Evolutionary conservation across 2,113 vertebrate genomes (phyloP).

Genomic region (Chunga burmeisteri): DNA sequence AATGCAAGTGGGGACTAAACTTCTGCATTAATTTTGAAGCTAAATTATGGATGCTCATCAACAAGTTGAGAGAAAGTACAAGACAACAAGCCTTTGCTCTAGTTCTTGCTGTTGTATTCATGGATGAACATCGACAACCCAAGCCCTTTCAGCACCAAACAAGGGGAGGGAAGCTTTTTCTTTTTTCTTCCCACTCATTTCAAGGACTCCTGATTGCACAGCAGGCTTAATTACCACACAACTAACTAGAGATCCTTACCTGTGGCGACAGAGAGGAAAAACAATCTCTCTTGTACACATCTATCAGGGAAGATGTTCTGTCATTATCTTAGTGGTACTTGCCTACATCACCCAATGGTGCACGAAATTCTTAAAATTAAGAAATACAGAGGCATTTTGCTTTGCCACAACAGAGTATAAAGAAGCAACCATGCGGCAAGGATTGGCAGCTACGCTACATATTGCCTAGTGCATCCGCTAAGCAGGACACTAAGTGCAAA

Average conservation of each 20-base stretch:
- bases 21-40: background rate
- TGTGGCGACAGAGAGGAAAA: background rate
- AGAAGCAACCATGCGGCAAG: background rate
- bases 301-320: background rate
- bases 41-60: background rate
- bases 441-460: background rate
- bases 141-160: background rate
- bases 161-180: background rate
- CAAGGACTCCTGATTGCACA: background rate
- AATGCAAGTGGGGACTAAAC: background rate
- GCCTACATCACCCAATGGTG: background rate
- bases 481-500: background rate
- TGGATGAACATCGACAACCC: background rate
- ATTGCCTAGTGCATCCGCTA: background rate
- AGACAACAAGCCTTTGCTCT: background rate
- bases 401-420: background rate
- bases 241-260: background rate
- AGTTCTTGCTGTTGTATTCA: background rate
- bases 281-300: background rate
- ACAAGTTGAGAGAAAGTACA: background rate
- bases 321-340: background rate
- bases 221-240: background rate
- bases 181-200: background rate
- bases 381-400: background rate
- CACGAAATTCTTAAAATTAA: slow-evolving; percentile 5